Conservation (phyloP, 2,113 vertebrate species). For the Eretmochelys imbricata region DNA sequence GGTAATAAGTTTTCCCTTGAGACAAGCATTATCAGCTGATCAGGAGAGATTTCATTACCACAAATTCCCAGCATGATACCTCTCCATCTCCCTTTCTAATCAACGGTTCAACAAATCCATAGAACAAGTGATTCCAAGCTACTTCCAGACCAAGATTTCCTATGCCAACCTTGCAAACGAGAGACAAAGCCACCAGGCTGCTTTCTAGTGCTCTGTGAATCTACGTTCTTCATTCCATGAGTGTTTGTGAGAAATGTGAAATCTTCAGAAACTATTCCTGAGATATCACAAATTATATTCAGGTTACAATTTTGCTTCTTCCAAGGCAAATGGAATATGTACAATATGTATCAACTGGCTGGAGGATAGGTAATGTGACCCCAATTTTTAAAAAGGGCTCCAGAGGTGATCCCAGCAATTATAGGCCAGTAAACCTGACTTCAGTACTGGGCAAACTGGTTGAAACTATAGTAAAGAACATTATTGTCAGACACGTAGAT, state of each 20-base stretch:
- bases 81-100: not conserved
- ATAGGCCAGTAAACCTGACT: no score
- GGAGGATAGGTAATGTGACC: no score
- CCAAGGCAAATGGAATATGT: not conserved
- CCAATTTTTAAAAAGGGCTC: no score
- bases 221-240: not conserved
- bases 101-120: not conserved
- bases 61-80: rapidly evolving
- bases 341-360: no score
- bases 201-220: not conserved
- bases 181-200: not conserved
- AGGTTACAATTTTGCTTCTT: not conserved
- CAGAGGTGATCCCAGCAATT: no score
- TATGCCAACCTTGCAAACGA: rapidly evolving
- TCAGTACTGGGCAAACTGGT: no score
- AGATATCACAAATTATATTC: not conserved
- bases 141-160: not conserved
- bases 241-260: not conserved
- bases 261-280: not conserved
- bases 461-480: no score
- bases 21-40: not conserved
- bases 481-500: no score
- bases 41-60: not conserved
- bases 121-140: not conserved
- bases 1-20: not conserved